These are phyloP conservation scores for Alligator mississippiensis DNA, from an alignment of 2,113 vertebrate species.

Conservation along the genomic window DNA sequence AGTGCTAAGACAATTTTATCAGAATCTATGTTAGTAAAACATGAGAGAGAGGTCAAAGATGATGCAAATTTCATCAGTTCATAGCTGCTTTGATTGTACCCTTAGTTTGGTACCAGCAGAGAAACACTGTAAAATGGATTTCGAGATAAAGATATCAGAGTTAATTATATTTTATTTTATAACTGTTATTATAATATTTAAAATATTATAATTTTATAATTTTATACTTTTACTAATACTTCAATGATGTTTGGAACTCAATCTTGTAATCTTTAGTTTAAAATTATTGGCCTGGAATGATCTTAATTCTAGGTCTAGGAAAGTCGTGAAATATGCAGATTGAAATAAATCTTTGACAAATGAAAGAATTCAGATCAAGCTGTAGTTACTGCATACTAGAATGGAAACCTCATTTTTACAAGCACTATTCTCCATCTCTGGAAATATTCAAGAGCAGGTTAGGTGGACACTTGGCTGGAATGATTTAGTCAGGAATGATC, in stretches of 20 bases:
- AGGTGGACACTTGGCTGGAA: too few relatives aligned
- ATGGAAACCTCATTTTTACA: neutral
- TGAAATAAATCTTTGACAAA: neutral
- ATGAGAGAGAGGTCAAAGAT: conserved; percentile 21
- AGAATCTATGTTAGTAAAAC: conserved; percentile 40
- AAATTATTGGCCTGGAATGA: conserved; percentile 12
- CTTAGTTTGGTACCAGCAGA: neutral
- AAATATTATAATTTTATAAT: too few relatives aligned
- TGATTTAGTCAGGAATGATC: too few relatives aligned
- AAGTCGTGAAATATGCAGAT: neutral
- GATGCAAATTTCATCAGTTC: conserved; percentile 55
- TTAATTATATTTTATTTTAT: too few relatives aligned
- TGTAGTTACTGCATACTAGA: neutral
- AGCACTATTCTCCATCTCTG: too few relatives aligned
- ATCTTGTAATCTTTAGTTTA: conserved; percentile 56
- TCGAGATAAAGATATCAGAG: neutral
- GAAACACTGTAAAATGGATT: conserved; percentile 33
- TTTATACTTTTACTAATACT: too few relatives aligned
- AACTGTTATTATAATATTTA: too few relatives aligned
- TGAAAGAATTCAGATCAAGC: neutral
- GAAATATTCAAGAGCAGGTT: too few relatives aligned
- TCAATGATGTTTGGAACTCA: conserved; percentile 3
- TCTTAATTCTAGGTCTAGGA: conserved; percentile 28
- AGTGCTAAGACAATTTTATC: conserved; percentile 25
- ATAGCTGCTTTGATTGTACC: conserved; percentile 15